phyloP scores from a whole-genome alignment of 2,113 vertebrate species.

The Lamprotornis superbus region DNA sequence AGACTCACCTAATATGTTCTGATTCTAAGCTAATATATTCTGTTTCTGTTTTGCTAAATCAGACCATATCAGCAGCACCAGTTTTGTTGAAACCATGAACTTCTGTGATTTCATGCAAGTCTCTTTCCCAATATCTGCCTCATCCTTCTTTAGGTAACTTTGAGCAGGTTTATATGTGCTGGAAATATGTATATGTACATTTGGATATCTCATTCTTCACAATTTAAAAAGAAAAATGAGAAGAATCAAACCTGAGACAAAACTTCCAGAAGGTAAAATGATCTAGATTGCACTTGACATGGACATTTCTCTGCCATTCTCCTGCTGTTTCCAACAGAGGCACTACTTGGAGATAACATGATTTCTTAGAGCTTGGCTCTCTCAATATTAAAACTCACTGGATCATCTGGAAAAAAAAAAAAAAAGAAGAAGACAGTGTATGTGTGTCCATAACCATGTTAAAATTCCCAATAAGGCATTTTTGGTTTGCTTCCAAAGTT shows the following conservation, averaged over 20 bases:
- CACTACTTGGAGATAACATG: neutral
- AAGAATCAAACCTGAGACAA: neutral
- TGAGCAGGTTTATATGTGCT: neutral
- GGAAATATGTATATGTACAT: neutral
- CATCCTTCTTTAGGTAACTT: neutral
- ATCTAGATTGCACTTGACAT: neutral
- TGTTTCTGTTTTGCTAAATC: neutral
- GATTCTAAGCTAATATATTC: neutral
- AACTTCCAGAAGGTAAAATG: neutral
- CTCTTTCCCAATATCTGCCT: neutral
- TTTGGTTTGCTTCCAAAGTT: conserved; percentile 55
- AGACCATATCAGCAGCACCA: neutral
- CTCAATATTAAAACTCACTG: neutral
- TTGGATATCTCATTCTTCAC: neutral
- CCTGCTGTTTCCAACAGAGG: neutral
- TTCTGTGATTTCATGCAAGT: neutral
- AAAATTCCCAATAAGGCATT: conserved; percentile 28
- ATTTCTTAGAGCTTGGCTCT: neutral
- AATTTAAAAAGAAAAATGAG: neutral
- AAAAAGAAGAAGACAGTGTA: no score
- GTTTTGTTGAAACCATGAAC: neutral
- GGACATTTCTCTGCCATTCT: neutral
- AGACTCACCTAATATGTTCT: neutral
- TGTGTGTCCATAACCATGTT: neutral
- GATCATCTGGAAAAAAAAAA: rapidly evolving